Conservation (phyloP, 2,888 invertebrate species). For the Philonicus albiceps region DNA sequence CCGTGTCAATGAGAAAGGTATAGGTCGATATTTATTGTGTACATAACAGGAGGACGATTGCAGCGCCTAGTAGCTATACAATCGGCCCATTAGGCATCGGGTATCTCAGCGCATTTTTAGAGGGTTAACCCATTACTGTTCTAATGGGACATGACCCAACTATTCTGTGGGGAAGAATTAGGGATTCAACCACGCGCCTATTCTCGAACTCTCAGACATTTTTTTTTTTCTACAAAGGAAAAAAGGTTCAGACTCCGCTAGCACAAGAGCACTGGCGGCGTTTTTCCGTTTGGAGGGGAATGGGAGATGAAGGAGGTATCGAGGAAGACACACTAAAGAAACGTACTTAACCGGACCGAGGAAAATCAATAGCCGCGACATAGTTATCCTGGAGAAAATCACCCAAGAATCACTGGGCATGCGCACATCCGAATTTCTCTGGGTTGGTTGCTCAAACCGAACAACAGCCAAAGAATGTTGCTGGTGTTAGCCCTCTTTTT, state of each 20-base stretch:
- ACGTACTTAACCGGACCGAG: constrained; percentile 9
- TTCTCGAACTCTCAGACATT: not conserved
- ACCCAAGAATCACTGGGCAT: not conserved
- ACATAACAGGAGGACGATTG: not conserved
- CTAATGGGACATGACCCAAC: not conserved
- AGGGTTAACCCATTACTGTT: not conserved
- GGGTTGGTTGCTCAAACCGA: not conserved
- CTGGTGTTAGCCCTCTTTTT: not conserved
- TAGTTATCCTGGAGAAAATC: constrained; percentile 17
- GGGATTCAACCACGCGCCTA: not conserved
- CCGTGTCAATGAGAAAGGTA: not conserved
- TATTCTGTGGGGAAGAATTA: not conserved
- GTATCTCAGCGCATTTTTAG: not conserved
- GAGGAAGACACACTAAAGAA: not conserved
- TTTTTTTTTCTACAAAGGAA: too few species aligned
- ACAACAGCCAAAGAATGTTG: not conserved
- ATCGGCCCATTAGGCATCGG: not conserved
- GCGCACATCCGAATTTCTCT: not conserved
- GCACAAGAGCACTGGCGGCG: not conserved
- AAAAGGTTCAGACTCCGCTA: not conserved
- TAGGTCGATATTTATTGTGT: not conserved
- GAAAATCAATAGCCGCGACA: constrained; percentile 33
- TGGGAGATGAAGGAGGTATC: not conserved
- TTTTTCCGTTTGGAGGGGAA: not conserved
- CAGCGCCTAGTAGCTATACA: not conserved